Evolutionary conservation across 2,797 vertebrate genomes (phyloP).

Genomic region (Microhierax caerulescens): DNA sequence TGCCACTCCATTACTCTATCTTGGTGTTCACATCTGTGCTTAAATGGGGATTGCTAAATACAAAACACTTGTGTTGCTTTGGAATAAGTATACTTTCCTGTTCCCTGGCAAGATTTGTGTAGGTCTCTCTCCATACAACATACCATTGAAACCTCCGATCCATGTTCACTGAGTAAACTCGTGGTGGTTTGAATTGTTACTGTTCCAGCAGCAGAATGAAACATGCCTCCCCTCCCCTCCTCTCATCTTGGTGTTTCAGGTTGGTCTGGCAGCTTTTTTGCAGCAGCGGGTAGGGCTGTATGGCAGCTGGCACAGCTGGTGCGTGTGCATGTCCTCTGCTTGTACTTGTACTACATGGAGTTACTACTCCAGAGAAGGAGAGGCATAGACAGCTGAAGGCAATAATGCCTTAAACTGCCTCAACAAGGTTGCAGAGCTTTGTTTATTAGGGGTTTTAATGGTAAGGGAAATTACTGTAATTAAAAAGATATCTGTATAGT

Average conservation of each 20-base stretch:
- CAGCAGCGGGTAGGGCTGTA: not conserved
- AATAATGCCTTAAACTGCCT: not conserved
- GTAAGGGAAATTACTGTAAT: not conserved
- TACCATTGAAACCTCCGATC: not conserved
- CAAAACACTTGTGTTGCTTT: not conserved
- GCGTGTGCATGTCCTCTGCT: rapidly evolving
- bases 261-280: not conserved
- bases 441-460: not conserved
- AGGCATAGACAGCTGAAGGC: not conserved
- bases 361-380: not conserved
- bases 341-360: rapidly evolving
- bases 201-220: not conserved
- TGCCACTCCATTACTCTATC: not conserved
- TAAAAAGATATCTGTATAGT: rapidly evolving
- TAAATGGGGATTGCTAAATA: not conserved
- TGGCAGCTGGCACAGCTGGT: not conserved
- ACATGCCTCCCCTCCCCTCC: not conserved
- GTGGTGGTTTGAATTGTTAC: not conserved
- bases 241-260: not conserved
- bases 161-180: not conserved
- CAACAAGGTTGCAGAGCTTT: not conserved
- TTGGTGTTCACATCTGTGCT: not conserved
- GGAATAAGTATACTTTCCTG: not conserved
- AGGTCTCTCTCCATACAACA: rapidly evolving
- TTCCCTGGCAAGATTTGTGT: not conserved